These are phyloP conservation scores for Chrosomus eos DNA, from an alignment of 2,797 vertebrate genomes.

Conservation along the genomic window DNA sequence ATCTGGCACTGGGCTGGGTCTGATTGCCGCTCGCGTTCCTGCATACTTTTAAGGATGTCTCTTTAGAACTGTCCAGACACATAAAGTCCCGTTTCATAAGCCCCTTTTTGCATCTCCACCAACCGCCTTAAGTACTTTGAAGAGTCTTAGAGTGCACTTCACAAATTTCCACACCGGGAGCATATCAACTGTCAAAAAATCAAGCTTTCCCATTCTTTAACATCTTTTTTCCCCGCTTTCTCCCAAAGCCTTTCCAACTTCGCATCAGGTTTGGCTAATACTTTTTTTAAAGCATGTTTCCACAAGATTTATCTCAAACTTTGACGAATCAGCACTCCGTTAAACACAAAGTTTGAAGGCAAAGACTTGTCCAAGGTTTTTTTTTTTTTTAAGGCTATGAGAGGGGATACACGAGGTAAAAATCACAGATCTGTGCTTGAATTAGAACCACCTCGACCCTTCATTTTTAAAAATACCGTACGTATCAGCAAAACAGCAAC, in stretches of 20 bases:
- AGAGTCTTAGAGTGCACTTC: slow-evolving; percentile 70
- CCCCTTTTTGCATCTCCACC: slow-evolving; percentile 76
- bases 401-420: slow-evolving; percentile 35
- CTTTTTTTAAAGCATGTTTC: slow-evolving; percentile 58
- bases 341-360: slow-evolving; percentile 63
- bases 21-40: slow-evolving; percentile 76
- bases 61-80: slow-evolving; percentile 69
- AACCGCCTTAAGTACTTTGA: slow-evolving; percentile 78
- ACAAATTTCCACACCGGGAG: slow-evolving; percentile 71
- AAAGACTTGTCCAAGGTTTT: slow-evolving; percentile 51
- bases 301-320: slow-evolving; percentile 71
- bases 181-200: slow-evolving; percentile 77
- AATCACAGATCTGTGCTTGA: slow-evolving; percentile 60
- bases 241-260: slow-evolving; percentile 70
- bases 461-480: slow-evolving; percentile 55
- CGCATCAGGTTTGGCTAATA: slow-evolving; percentile 67
- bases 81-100: slow-evolving; percentile 78
- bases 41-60: slow-evolving; percentile 76
- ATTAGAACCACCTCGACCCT: slow-evolving; percentile 69
- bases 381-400: slow-evolving; percentile 38
- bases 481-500: slow-evolving; percentile 65
- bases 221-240: slow-evolving; percentile 58
- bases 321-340: slow-evolving; percentile 69
- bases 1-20: slow-evolving; percentile 71
- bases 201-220: slow-evolving; percentile 73